Percentiles rank a stretch among this genome's conserved stretches.
Conservation (phyloP, 2,113 vertebrate genomes). For the Corythornis vintsioides region DNA sequence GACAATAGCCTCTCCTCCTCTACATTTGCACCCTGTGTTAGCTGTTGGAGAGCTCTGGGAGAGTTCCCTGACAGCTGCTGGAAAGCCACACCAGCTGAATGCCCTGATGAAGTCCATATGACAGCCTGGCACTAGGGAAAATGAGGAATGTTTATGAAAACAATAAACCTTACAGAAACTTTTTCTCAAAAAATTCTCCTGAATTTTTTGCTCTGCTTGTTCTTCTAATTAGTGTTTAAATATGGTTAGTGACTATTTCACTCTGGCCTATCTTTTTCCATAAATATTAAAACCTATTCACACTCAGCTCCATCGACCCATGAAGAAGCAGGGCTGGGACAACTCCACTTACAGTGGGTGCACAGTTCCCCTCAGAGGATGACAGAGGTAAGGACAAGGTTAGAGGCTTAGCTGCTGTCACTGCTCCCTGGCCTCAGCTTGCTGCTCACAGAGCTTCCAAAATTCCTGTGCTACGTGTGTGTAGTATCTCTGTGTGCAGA, state of each 20-base stretch:
- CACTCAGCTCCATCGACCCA: neutral
- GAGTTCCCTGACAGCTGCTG: neutral
- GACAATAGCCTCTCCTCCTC: neutral
- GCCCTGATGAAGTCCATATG: neutral
- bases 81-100: neutral
- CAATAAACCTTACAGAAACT: neutral
- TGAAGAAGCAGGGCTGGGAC: neutral
- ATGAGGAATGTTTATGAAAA: neutral
- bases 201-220: neutral
- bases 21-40: neutral
- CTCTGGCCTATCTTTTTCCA: neutral
- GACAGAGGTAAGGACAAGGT: neutral
- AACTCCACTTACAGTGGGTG: neutral
- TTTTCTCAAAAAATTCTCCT: neutral
- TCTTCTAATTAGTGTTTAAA: conserved; percentile 18
- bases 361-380: neutral
- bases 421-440: neutral
- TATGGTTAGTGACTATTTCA: neutral
- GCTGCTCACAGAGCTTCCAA: neutral
- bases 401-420: neutral
- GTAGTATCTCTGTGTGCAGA: neutral
- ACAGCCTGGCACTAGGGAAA: neutral
- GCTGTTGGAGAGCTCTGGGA: neutral
- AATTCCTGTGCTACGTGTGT: neutral
- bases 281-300: neutral